A percentile compares a stretch with the other conserved stretches of the same genome.
Conservation (phyloP, 2,113 vertebrate species). For the Addax nasomaculatus region DNA sequence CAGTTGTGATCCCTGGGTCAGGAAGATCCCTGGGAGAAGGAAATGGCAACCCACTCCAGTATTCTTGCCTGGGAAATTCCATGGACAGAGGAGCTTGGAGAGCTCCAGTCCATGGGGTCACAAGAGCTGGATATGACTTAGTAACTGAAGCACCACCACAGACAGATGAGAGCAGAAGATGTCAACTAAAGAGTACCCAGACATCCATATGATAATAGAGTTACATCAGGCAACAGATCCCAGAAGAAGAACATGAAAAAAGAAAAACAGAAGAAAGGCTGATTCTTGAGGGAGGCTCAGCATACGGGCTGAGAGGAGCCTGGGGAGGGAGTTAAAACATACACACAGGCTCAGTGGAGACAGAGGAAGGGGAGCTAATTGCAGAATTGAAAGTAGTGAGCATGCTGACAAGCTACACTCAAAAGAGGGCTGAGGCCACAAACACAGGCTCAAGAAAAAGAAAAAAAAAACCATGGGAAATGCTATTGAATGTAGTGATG, state of each 20-base stretch:
- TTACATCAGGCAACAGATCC: background rate
- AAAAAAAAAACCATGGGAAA: background rate
- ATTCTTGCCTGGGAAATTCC: background rate
- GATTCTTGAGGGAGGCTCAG: background rate
- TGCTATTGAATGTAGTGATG: background rate
- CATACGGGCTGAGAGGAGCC: background rate
- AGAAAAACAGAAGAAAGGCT: background rate
- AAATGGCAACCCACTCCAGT: background rate
- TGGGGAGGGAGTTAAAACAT: background rate
- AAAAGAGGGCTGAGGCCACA: background rate
- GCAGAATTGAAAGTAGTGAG: background rate
- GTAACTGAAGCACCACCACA: background rate
- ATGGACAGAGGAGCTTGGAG: background rate
- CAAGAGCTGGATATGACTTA: background rate
- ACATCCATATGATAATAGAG: background rate
- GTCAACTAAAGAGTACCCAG: background rate
- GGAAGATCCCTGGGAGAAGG: background rate
- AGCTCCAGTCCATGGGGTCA: background rate
- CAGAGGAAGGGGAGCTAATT: background rate
- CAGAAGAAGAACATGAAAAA: background rate
- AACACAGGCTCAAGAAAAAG: background rate
- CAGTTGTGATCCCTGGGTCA: background rate
- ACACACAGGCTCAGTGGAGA: background rate
- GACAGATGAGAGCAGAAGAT: background rate
- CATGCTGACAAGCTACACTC: background rate